Base-by-base conservation (phyloP, 2,888 invertebrate species). In the Acleris emargana region DNA sequence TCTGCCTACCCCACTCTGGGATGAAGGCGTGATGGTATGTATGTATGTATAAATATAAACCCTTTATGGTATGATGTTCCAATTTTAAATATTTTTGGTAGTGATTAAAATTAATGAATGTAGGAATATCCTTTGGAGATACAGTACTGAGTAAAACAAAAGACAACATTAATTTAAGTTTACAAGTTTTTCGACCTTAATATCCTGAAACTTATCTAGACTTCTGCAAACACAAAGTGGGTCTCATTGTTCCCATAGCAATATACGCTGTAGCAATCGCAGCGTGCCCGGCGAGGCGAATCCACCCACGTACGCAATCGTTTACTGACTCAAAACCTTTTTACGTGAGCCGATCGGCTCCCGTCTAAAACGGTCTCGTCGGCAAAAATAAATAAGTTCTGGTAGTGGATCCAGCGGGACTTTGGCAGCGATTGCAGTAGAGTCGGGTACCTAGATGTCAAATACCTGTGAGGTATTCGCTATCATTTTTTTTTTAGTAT, bases 331-430 rank as follows among this genome's bases (percentile, higher is more conserved):
- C 55, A 57, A 54, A 57, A 57, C 55, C 55, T 57, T 45, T 57
- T 57, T 57, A 57, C 50, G 50, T 42, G 38, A 38, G 49, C 11
- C 58, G 58, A 55, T 55, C 42, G 57, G 45, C 57, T 57, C 22
- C n/a, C 43, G 57, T 7, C 42, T 42, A 17, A 45, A 57, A 17
- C 45, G 45, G 25, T 57, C 42, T 17, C 50, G 58, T 59, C 50
- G 58, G 42, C 58, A 22, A 32, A 59, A 59, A 59, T 59, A 59
- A 59, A 59, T 59, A 59, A 59, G 50, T 59, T 51, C 50, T 32
- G 45, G 7, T n/a, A 42, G 50, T 17, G n/a, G 22, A 49, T 54
- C 54, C 54, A 18, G 3, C 38, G 54, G 54, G 54, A 22, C 20
- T n/a, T 7, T 45, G 17, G 7, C n/a, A 5, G 6, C 17, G 17